Percentiles rank a stretch among this genome's conserved stretches.
These are phyloP conservation scores for Adela reaumurella DNA, from an alignment of 2,888 invertebrate genomes.

Conservation along the genomic window DNA sequence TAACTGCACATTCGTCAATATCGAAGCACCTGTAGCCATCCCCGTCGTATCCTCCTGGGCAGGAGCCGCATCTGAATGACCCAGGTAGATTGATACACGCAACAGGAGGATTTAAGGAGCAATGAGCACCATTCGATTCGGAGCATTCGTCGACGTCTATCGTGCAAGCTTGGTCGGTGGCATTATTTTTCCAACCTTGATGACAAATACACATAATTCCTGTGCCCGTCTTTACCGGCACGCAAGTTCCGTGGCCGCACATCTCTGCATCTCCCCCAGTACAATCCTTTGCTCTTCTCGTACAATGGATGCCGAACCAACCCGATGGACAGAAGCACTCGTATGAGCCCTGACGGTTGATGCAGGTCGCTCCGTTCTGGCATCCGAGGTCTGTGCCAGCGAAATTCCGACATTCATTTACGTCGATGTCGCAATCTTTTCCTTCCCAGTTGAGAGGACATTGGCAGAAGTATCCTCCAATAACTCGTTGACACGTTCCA, in stretches of 20 bases:
- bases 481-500: slow-evolving; percentile 73
- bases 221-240: slow-evolving; percentile 57
- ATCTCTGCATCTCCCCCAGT: slow-evolving; percentile 67
- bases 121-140: slow-evolving; percentile 60
- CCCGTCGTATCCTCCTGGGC: slow-evolving; percentile 82
- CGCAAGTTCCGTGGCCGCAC: slow-evolving; percentile 86
- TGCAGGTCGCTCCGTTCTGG: slow-evolving; percentile 85
- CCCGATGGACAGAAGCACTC: slow-evolving; percentile 75
- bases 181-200: slow-evolving; percentile 83
- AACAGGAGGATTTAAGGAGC: slow-evolving; percentile 77
- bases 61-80: slow-evolving; percentile 82
- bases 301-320: slow-evolving; percentile 84
- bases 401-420: slow-evolving; percentile 81
- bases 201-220: slow-evolving; percentile 80
- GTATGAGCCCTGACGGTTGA: slow-evolving; percentile 76
- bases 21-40: slow-evolving; percentile 85
- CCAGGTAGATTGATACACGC: slow-evolving; percentile 90
- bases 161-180: slow-evolving; percentile 66
- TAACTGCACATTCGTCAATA: slow-evolving; percentile 84
- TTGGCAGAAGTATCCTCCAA: slow-evolving; percentile 67
- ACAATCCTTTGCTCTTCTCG: slow-evolving; percentile 71
- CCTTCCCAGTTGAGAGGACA: slow-evolving; percentile 75
- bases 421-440: slow-evolving; percentile 67
- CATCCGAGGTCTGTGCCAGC: slow-evolving; percentile 86
- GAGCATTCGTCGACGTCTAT: slow-evolving; percentile 88